Base-by-base conservation (phyloP, 2,888 invertebrate genomes). In the Teinopalpus imperialis region DNA sequence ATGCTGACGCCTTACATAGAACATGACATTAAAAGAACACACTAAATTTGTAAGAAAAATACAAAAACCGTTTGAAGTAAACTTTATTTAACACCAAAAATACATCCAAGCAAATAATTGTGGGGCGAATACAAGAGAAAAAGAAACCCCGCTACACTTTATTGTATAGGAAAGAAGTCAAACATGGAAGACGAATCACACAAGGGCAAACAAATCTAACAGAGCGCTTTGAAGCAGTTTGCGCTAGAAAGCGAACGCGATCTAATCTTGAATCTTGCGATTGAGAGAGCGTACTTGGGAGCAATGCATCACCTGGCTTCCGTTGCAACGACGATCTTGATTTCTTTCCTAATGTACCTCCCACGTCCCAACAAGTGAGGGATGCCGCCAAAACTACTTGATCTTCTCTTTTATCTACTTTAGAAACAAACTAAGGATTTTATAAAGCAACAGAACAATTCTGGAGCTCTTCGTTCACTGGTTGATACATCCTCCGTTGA, bases 301-400 rank as follows among this genome's bases (percentile, higher is more conserved):
- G 80, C 75, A 76, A 87, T 86, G 81, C 82, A 86, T 87, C 83
- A 86, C 81, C 76, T 75, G 68, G 80, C 85, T 87, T 85, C 83
- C 85, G 81, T 76, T 82, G 78, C 80, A 80, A 70, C 74, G 63
- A 60, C 65, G 67, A 85, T 86, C 85, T 83, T 85, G 86, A 87
- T 86, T 76, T 72, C 77, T 74, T 75, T 74, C 68, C 70, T 75
- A 80, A 79, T 73, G 70, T 76, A 77, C 81, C 81, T 81, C 85
- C 85, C 80, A 83, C 82, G 75, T 79, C 69, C 66, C 47, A 54
- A 64, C 66, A 71, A 61, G 69, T 74, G 74, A 81, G 64, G 66
- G 65, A 74, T 69, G 57, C 65, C 52, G 58, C 76, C 74, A 74
- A 56, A 62, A 52, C 62, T 54, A 51, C 50, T 43, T 67, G 79